Percentiles rank a stretch among this genome's conserved stretches.
phyloP scores from a whole-genome alignment of 2,113 vertebrate genomes.

The Ptychochromis oligacanthus region DNA sequence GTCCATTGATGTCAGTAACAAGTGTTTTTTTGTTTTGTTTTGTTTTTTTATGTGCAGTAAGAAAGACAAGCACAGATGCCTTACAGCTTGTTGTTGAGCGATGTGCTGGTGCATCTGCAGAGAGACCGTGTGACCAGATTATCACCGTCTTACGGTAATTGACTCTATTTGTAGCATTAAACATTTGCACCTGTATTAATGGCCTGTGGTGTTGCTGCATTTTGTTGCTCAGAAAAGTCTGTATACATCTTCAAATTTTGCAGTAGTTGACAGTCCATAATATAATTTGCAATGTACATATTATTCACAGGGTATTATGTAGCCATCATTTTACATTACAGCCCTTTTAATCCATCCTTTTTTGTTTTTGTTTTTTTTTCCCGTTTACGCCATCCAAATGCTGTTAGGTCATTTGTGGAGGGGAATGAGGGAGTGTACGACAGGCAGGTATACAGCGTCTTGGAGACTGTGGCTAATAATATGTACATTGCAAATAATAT shows the following conservation, averaged over 20 bases:
- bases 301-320: neutral
- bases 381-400: conserved; percentile 19
- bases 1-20: conserved; percentile 13
- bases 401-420: conserved; percentile 88
- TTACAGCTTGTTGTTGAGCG: conserved; percentile 88
- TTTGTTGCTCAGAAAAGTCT: neutral
- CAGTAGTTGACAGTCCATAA: neutral
- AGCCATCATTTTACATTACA: neutral
- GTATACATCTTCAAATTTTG: neutral
- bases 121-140: conserved; percentile 82
- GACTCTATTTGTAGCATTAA: conserved; percentile 39
- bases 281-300: neutral
- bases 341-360: neutral
- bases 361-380: neutral
- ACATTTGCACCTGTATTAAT: neutral
- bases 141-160: conserved; percentile 88
- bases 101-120: conserved; percentile 81
- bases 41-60: conserved; percentile 80
- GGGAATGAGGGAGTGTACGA: conserved; percentile 85
- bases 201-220: neutral
- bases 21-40: neutral
- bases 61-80: conserved; percentile 87
- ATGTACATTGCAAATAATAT: too few relatives aligned
- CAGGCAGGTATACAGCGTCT: conserved; percentile 85
- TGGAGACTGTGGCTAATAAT: conserved; percentile 88